Evolutionary conservation across 2,888 invertebrate species (phyloP).

Genomic region (Oscheius myriophilus): DNA sequence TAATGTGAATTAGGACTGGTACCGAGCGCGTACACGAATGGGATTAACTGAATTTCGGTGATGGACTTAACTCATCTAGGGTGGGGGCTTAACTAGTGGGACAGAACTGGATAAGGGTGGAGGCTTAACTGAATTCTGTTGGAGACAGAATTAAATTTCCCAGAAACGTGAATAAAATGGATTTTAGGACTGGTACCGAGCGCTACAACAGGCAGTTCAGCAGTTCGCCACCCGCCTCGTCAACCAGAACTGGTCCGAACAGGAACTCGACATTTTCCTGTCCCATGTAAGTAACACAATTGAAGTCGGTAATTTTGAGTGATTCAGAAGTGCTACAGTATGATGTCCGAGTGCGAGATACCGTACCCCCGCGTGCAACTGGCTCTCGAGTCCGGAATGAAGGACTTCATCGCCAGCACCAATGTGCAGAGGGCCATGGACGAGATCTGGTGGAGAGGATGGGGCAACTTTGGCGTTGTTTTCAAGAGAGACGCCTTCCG

Average conservation of each 20-base stretch:
- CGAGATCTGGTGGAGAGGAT: slow-evolving; percentile 46
- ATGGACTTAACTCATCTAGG: no score
- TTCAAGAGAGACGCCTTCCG: slow-evolving; percentile 36
- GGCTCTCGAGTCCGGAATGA: slow-evolving; percentile 56
- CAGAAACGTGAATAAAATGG: no score
- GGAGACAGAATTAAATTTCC: no score
- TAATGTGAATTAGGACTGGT: no score
- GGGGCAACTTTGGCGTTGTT: slow-evolving; percentile 50
- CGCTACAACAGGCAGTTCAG: slow-evolving; percentile 48
- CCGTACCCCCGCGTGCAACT: slow-evolving; percentile 55
- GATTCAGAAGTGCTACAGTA: slow-evolving; percentile 48
- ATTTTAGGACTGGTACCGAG: slow-evolving; percentile 10
- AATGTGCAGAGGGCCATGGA: slow-evolving; percentile 46
- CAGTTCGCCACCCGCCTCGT: slow-evolving; percentile 43
- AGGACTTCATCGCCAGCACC: slow-evolving; percentile 43
- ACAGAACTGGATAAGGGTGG: no score
- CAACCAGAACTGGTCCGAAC: slow-evolving; percentile 55
- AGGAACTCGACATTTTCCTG: slow-evolving; percentile 53
- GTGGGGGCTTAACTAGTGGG: no score
- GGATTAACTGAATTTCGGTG: no score
- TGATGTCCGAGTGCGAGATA: slow-evolving; percentile 24
- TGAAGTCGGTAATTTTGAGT: no score
- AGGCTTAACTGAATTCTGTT: no score
- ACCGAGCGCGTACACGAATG: no score
- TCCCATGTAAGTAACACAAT: slow-evolving; percentile 30